Percentiles rank a stretch among this genome's conserved stretches.
These are phyloP conservation scores for Chloropsis cyanopogon DNA, from an alignment of 2,113 vertebrate genomes.

Conservation along the genomic window DNA sequence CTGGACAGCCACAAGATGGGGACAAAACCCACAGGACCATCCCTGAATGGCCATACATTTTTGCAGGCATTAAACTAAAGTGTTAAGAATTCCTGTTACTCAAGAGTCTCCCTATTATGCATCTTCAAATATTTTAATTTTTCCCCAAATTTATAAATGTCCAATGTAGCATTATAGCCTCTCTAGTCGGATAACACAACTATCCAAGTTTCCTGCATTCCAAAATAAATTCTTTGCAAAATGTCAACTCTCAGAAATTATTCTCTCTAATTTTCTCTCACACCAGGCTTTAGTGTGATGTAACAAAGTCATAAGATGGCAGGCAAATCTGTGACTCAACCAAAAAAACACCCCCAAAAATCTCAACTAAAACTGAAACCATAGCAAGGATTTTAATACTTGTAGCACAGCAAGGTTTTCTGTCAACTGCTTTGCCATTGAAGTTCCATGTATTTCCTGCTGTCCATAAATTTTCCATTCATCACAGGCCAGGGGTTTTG, in stretches of 20 bases:
- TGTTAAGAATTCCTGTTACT: not conserved
- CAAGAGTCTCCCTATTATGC: not conserved
- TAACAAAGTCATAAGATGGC: not conserved
- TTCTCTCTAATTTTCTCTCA: not conserved
- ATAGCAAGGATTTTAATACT: not conserved
- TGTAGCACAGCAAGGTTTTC: not conserved
- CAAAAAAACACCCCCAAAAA: not conserved
- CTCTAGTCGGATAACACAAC: not conserved
- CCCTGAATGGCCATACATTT: not conserved
- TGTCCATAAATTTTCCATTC: not conserved
- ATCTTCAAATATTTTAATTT: not conserved
- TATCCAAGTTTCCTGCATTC: not conserved
- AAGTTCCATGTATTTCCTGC: not conserved
- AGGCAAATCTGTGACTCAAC: not conserved
- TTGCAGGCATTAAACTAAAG: not conserved
- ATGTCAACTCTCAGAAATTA: not conserved
- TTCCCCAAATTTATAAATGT: not conserved
- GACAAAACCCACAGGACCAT: slow-evolving; percentile 53
- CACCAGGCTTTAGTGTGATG: not conserved
- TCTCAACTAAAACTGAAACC: not conserved
- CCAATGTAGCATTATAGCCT: not conserved
- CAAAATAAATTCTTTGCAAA: not conserved
- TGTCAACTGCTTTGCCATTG: not conserved
- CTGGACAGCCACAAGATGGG: slow-evolving; percentile 58
- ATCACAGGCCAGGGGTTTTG: not conserved